Conservation (phyloP, 2,888 invertebrate genomes). For the Adelognathus sp. region DNA sequence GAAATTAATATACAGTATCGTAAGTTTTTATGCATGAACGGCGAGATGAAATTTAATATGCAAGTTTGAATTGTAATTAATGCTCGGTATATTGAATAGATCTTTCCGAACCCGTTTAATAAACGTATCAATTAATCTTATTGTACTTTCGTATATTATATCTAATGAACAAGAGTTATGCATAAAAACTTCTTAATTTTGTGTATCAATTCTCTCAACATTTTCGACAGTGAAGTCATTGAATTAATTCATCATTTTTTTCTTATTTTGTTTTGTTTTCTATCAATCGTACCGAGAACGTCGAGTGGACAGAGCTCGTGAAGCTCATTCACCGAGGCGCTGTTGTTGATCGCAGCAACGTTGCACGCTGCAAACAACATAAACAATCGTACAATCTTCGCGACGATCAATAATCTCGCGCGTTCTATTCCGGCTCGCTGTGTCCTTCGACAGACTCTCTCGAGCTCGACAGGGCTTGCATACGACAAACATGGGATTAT, state of each 20-base stretch:
- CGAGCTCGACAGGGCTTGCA: neutral
- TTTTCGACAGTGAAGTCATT: no score
- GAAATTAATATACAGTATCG: no score
- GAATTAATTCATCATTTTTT: conserved; percentile 29
- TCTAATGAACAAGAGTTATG: no score
- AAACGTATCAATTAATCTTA: no score
- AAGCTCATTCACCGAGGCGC: conserved; percentile 68
- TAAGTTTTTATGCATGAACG: no score
- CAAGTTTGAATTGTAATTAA: no score
- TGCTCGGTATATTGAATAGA: no score
- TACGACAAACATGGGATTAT: neutral
- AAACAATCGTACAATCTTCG: conserved; percentile 58
- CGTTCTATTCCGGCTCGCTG: neutral
- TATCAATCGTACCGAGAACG: conserved; percentile 73
- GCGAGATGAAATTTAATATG: no score
- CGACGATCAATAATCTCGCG: neutral
- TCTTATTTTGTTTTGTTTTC: conserved; percentile 20
- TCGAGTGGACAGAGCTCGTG: conserved; percentile 78
- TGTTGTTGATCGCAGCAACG: conserved; percentile 68
- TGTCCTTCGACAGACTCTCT: neutral
- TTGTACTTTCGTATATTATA: no score
- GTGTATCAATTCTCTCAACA: no score
- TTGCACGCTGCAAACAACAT: conserved; percentile 78
- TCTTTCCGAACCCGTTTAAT: no score
- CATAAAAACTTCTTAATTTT: no score